These are phyloP conservation scores for Drosophila truncata DNA, from an alignment of 1,140 invertebrate genomes.

Conservation along the genomic window DNA sequence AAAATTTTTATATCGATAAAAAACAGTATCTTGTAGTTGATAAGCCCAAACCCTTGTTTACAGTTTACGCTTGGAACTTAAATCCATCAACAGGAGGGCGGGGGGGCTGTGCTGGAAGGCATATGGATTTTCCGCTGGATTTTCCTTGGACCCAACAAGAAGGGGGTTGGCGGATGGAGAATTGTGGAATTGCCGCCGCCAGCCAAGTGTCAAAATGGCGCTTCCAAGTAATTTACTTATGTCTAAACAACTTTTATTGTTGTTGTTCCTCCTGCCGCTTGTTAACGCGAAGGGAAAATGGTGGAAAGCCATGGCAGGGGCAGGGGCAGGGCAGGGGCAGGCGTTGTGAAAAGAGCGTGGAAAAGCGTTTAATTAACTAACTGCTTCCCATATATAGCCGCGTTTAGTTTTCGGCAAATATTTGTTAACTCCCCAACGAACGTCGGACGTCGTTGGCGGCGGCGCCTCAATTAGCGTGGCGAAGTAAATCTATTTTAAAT, in stretches of 20 bases:
- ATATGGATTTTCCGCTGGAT: constrained; percentile 1
- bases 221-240: constrained; percentile 77
- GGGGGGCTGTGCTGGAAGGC: too few relatives aligned
- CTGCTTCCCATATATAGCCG: constrained; percentile 46
- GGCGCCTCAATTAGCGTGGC: constrained; percentile 68
- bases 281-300: constrained; percentile 14
- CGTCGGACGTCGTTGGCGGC: constrained; percentile 12
- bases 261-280: constrained; percentile 19
- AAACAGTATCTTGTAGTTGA: constrained; percentile 9
- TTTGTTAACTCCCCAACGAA: constrained; percentile 59
- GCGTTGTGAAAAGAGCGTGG: constrained; percentile 10
- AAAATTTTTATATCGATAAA: neutral
- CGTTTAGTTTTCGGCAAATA: constrained; percentile 69
- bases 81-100: constrained; percentile 45
- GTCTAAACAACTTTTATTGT: constrained; percentile 59
- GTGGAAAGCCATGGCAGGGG: neutral
- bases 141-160: neutral
- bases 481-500: constrained; percentile 81
- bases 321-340: too few relatives aligned
- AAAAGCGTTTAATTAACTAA: constrained; percentile 76
- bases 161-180: constrained; percentile 9
- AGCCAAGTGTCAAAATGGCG: constrained; percentile 77
- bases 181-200: constrained; percentile 49
- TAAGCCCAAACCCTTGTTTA: constrained; percentile 22
- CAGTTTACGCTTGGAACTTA: constrained; percentile 42